Evolutionary conservation across 1,140 invertebrate genomes (phyloP), one percentile per base, ranked within the genome.

Genomic region (Caenorhabditis briggsae): DNA sequence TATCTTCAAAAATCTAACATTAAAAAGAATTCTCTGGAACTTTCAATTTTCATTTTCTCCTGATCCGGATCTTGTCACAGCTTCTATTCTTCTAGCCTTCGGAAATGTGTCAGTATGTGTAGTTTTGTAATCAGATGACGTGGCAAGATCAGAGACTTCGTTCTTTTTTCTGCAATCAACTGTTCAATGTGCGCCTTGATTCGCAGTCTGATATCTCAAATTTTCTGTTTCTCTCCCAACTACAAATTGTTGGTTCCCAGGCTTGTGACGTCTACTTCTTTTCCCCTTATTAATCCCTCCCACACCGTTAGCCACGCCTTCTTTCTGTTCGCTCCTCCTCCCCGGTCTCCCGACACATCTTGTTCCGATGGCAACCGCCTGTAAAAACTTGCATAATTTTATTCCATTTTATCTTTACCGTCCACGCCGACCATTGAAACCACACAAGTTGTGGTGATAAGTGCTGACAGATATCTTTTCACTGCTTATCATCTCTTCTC

Each of bases 111-210:
- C 33, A 46, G 20, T 50, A 46, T 78, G 16, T 53, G 70, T 78
- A 78, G 70, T 43, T 33, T 78, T 53, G 46, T 78, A 46, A 50
- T 78, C 46, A 78, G n/a, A 50, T 78, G 70, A 78, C 46, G 70
- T 78, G 70, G 70, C 70, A 78, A 78, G 70, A 50, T 41, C 70
- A 78, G 70, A 78, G 70, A 78, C 70, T 78, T 50, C 46, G 70
- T 78, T 50, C n/a, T 50, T 53, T 78, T 78, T 78, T 78, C 70
- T 78, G 70, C 70, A 48, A 50, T 53, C 46, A 50, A 78, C 46
- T 78, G 70, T 78, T 78, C 70, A 50, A 50, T 78, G 70, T 6
- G 70, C 64, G 18, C 5, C 50, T 70, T 46, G 41, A 70, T 46
- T 14, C 64, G 41, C 25, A 78, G 12, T 25, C 20, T 50, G 70